Evolutionary conservation across 2,888 invertebrate genomes (phyloP).

Genomic region (Tachina fera): DNA sequence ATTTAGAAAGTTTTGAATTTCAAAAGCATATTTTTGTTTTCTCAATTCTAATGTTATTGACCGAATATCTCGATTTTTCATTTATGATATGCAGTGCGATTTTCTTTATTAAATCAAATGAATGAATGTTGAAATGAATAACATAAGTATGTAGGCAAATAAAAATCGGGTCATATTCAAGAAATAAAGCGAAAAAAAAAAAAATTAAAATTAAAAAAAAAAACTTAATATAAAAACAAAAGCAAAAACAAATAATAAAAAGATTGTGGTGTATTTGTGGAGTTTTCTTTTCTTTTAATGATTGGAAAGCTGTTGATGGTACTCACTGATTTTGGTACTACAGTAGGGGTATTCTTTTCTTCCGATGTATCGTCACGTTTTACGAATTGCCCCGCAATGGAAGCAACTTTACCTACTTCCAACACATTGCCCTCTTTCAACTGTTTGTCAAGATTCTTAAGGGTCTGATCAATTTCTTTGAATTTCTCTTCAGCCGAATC

Average conservation of each 20-base stretch:
- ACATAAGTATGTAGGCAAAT: not conserved
- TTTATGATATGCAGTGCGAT: constrained; percentile 33
- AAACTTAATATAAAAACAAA: constrained; percentile 28
- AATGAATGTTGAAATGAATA: constrained; percentile 26
- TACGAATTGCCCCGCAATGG: constrained; percentile 91
- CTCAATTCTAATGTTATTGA: constrained; percentile 39
- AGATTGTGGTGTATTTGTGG: constrained; percentile 37
- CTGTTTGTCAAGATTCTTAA: constrained; percentile 88
- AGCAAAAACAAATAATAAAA: constrained; percentile 34
- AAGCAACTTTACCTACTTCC: constrained; percentile 90
- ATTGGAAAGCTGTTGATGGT: constrained; percentile 71
- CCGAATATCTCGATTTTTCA: constrained; percentile 15
- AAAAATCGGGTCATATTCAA: constrained; percentile 22
- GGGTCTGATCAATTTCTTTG: constrained; percentile 88
- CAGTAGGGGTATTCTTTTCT: constrained; percentile 79
- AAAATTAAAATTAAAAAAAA: constrained; percentile 2
- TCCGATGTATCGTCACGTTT: constrained; percentile 82
- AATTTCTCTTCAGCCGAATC: constrained; percentile 86
- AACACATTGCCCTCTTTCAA: constrained; percentile 90
- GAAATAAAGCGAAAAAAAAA: constrained; percentile 27
- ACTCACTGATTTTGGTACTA: constrained; percentile 83
- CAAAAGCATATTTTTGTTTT: constrained; percentile 1
- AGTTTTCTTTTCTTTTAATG: constrained; percentile 40
- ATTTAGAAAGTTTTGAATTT: not conserved
- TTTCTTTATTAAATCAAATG: constrained; percentile 26